These are phyloP conservation scores for Enteromius viviparus DNA, from an alignment of 2,797 vertebrate species.

Conservation along the genomic window DNA sequence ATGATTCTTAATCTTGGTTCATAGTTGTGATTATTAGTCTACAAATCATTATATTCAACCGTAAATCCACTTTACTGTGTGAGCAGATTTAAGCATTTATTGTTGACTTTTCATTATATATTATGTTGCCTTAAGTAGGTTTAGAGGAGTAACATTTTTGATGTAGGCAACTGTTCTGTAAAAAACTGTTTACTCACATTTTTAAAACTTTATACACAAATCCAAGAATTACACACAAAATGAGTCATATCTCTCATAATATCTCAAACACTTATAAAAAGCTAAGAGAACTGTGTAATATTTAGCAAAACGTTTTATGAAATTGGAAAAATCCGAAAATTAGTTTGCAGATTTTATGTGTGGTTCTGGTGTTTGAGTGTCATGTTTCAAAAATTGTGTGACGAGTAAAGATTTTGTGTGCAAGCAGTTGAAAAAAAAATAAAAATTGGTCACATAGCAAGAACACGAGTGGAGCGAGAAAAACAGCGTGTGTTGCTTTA, in stretches of 20 bases:
- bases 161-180: too few relatives aligned
- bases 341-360: too few relatives aligned
- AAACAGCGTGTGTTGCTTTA: conserved; percentile 5
- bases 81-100: background rate
- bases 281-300: background rate
- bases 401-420: too few relatives aligned
- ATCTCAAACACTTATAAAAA: background rate
- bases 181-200: background rate
- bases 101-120: background rate
- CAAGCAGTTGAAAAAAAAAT: too few relatives aligned
- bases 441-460: too few relatives aligned
- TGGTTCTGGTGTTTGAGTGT: too few relatives aligned
- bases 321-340: too few relatives aligned
- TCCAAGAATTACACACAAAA: background rate
- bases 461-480: background rate
- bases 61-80: background rate
- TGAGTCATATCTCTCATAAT: background rate
- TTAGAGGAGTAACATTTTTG: background rate
- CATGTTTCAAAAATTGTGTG: too few relatives aligned
- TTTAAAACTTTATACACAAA: background rate
- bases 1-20: background rate
- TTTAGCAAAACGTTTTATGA: background rate
- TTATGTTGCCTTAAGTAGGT: background rate
- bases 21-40: background rate
- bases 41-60: background rate